Conservation (phyloP, 2,113 vertebrate species). For the Cottus gobio region DNA sequence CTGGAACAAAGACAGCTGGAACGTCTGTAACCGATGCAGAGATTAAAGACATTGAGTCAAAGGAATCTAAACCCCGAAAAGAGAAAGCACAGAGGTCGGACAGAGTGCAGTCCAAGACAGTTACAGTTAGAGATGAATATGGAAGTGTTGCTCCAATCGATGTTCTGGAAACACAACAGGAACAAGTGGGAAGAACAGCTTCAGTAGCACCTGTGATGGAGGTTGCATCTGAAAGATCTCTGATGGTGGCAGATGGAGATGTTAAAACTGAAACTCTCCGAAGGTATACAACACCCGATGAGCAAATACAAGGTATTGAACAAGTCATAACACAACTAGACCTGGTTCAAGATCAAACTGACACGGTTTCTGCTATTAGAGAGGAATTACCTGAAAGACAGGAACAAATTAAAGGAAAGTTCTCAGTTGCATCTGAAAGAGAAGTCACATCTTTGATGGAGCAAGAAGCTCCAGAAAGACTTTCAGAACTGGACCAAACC, state of each 20-base stretch:
- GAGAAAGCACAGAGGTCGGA: neutral
- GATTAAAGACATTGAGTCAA: neutral
- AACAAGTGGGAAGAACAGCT: neutral
- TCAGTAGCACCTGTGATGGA: conserved; percentile 25
- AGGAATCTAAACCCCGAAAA: neutral
- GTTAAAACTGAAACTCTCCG: neutral
- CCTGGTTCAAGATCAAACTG: neutral
- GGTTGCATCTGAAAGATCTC: conserved; percentile 4
- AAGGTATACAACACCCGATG: neutral
- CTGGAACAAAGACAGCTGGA: neutral
- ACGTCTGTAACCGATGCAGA: neutral
- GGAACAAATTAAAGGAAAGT: conserved; percentile 7
- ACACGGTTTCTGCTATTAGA: neutral
- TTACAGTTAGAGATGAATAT: conserved; percentile 6
- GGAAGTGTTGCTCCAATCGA: neutral
- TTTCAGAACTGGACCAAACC: neutral
- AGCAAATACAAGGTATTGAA: conserved; percentile 1
- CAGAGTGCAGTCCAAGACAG: conserved; percentile 7
- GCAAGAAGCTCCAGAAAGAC: conserved; percentile 1
- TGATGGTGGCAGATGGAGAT: neutral
- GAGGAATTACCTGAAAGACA: neutral
- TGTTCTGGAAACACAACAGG: conserved; percentile 8
- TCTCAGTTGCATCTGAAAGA: neutral
- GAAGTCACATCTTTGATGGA: conserved; percentile 1
- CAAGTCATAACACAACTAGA: conserved; percentile 1